Conservation (phyloP, 2,113 vertebrate genomes). For the Tautogolabrus adspersus region DNA sequence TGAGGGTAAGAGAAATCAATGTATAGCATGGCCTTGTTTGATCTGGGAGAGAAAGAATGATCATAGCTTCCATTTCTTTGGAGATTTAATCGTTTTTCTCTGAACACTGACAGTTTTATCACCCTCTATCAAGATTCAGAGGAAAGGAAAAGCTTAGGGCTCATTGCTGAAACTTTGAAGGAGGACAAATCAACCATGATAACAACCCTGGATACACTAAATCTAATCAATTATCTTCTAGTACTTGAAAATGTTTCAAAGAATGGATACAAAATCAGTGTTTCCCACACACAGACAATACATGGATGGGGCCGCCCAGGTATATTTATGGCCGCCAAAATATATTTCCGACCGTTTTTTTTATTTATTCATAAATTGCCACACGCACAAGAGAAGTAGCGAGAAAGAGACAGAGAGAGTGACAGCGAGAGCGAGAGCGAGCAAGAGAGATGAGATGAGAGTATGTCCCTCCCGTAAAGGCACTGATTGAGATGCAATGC, state of each 20-base stretch:
- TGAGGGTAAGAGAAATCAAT: conserved; percentile 4
- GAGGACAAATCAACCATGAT: conserved; percentile 5
- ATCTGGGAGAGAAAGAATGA: conserved; percentile 14
- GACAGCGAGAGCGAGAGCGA: too few relatives aligned
- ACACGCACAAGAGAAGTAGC: too few relatives aligned
- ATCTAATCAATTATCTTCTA: conserved; percentile 16
- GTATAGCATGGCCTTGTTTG: conserved; percentile 4
- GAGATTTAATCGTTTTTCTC: conserved; percentile 28
- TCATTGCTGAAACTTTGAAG: conserved; percentile 6
- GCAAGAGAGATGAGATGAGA: too few relatives aligned
- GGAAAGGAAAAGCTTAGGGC: conserved; percentile 18
- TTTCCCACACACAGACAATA: too few relatives aligned
- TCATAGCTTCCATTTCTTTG: conserved; percentile 17
- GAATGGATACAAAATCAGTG: conserved; percentile 1
- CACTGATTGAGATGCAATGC: too few relatives aligned
- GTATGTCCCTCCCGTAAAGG: too few relatives aligned
- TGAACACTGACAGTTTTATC: conserved; percentile 28
- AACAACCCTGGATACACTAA: conserved; percentile 4
- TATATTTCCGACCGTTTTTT: too few relatives aligned
- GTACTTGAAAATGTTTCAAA: neutral
- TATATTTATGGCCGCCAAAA: too few relatives aligned
- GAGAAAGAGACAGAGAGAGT: too few relatives aligned
- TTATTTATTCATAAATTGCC: too few relatives aligned
- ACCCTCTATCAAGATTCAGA: conserved; percentile 5
- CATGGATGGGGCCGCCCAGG: too few relatives aligned